Evolutionary conservation across 2,113 vertebrate species (phyloP).

Genomic region (Azemiops feae): DNA sequence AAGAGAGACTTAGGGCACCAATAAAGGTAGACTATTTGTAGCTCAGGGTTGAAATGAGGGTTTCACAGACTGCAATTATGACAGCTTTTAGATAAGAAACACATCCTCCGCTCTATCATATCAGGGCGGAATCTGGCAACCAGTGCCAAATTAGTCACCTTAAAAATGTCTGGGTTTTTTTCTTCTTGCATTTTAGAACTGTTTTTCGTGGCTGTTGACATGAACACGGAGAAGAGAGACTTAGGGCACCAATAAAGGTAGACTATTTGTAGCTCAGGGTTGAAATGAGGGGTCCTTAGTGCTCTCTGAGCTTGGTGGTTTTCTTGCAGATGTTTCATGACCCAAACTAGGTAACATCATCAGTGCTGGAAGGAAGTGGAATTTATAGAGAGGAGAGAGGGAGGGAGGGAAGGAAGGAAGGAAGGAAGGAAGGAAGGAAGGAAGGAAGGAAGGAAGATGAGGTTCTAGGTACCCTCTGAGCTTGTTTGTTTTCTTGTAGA

Average conservation of each 20-base stretch:
- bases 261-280: not conserved
- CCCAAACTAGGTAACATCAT: not conserved
- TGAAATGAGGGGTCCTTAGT: not conserved
- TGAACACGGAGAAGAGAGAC: not conserved
- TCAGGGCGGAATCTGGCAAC: not conserved
- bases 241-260: not conserved
- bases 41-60: not conserved
- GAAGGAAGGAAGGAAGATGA: no score
- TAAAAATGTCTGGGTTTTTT: not conserved
- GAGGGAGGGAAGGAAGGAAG: no score
- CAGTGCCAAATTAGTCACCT: conserved; percentile 5
- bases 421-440: no score
- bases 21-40: not conserved
- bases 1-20: not conserved
- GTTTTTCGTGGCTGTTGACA: not conserved
- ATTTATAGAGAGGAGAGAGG: no score
- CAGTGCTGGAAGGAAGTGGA: no score
- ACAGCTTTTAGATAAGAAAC: not conserved
- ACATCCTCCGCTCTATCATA: not conserved
- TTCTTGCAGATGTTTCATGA: not conserved
- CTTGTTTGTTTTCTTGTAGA: no score
- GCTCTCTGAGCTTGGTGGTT: not conserved
- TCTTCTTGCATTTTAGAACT: not conserved
- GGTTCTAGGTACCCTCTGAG: no score
- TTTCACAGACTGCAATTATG: conserved; percentile 37